phyloP scores from a whole-genome alignment of 2,797 vertebrate genomes.

The Enoplosus armatus region DNA sequence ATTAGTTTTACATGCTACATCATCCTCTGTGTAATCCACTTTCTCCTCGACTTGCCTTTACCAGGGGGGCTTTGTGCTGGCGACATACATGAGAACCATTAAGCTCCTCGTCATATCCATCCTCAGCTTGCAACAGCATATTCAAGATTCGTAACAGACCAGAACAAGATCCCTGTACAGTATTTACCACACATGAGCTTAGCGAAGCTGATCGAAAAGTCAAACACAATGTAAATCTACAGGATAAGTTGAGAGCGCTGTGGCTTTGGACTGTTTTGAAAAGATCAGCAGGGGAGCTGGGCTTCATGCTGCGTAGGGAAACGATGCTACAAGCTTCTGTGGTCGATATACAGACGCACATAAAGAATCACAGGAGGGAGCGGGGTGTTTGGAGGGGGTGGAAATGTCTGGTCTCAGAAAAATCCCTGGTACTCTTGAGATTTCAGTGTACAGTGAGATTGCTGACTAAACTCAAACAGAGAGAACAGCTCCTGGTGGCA shows the following conservation, averaged over 20 bases:
- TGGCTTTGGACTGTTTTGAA: constrained; percentile 64
- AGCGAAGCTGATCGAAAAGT: constrained; percentile 32
- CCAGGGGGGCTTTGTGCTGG: constrained; percentile 73
- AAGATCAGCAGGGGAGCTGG: constrained; percentile 72
- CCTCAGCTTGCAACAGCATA: constrained; percentile 40
- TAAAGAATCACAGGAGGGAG: constrained; percentile 49
- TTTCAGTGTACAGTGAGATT: constrained; percentile 22
- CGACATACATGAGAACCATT: constrained; percentile 39
- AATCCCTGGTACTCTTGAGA: neutral
- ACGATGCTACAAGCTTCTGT: constrained; percentile 52
- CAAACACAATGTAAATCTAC: constrained; percentile 55
- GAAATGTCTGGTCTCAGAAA: constrained; percentile 30
- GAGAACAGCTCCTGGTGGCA: constrained; percentile 34
- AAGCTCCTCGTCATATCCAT: constrained; percentile 38
- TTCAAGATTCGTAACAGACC: constrained; percentile 41
- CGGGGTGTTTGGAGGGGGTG: neutral
- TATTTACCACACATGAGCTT: constrained; percentile 28
- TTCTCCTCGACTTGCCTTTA: constrained; percentile 52
- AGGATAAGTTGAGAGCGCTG: constrained; percentile 15
- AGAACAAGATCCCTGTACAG: constrained; percentile 32
- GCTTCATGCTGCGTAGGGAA: constrained; percentile 64
- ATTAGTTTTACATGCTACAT: constrained; percentile 15
- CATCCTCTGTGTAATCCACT: constrained; percentile 71
- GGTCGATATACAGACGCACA: constrained; percentile 40
- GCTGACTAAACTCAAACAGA: constrained; percentile 60